These are phyloP conservation scores for Synergus itoensis DNA, from an alignment of 2,888 invertebrate species.

Conservation along the genomic window DNA sequence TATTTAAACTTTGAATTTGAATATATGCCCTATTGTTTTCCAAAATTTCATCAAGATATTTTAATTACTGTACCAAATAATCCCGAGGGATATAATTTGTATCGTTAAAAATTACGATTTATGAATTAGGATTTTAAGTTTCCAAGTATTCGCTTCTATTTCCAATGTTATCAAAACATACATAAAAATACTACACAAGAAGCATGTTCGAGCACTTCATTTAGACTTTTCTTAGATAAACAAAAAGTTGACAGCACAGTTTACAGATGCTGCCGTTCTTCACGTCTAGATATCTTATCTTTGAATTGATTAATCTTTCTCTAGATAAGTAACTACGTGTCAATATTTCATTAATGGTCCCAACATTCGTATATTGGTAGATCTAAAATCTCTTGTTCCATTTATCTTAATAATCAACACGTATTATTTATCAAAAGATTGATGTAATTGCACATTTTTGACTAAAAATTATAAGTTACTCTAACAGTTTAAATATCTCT, in stretches of 20 bases:
- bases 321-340: constrained; percentile 2
- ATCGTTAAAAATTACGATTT: too few relatives aligned
- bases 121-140: too few relatives aligned
- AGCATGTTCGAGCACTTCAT: background rate
- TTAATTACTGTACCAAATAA: too few relatives aligned
- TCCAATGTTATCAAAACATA: background rate
- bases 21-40: too few relatives aligned
- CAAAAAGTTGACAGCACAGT: background rate
- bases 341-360: constrained; percentile 7
- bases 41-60: too few relatives aligned
- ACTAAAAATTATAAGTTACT: background rate
- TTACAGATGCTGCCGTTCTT: background rate
- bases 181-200: background rate
- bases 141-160: background rate
- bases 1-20: too few relatives aligned
- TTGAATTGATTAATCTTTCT: constrained; percentile 12
- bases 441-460: background rate
- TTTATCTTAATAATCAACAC: background rate
- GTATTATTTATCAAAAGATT: background rate
- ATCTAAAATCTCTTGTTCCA: background rate
- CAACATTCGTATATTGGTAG: background rate
- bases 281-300: constrained; percentile 12
- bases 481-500: too few relatives aligned
- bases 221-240: background rate
- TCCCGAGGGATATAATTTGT: too few relatives aligned